Evolutionary conservation across 2,797 vertebrate genomes (phyloP).

Genomic region (Apogon hyalosoma): DNA sequence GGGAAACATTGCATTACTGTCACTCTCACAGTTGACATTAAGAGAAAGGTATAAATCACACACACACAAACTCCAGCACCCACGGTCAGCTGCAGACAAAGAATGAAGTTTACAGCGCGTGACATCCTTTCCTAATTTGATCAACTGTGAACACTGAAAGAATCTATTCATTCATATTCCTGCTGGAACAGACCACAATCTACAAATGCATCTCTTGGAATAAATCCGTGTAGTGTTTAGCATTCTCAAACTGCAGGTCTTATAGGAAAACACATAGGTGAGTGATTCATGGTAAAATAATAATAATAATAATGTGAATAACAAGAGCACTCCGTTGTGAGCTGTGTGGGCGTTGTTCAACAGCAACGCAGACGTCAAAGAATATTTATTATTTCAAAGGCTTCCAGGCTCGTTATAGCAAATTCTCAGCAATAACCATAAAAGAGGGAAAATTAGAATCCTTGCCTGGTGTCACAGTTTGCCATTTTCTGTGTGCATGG

Average conservation of each 20-base stretch:
- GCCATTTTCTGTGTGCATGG: constrained; percentile 49
- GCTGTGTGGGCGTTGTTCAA: constrained; percentile 13
- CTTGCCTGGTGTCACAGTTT: constrained; percentile 63
- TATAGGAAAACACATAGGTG: constrained; percentile 33
- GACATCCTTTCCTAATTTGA: constrained; percentile 62
- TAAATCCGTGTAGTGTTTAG: constrained; percentile 25
- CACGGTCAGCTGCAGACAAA: constrained; percentile 49
- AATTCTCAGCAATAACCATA: constrained; percentile 56
- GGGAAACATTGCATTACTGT: constrained; percentile 77
- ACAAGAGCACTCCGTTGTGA: constrained; percentile 14
- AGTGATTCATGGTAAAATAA: constrained; percentile 21
- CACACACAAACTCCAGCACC: constrained; percentile 33
- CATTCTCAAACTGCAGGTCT: constrained; percentile 17
- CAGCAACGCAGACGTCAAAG: constrained; percentile 25
- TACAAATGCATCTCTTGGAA: constrained; percentile 32
- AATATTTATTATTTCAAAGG: constrained; percentile 55
- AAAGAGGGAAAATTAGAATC: constrained; percentile 58
- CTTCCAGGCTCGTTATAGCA: constrained; percentile 49
- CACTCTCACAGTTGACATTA: constrained; percentile 69
- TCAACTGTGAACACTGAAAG: constrained; percentile 47
- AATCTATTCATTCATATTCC: constrained; percentile 32
- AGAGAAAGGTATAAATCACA: constrained; percentile 71
- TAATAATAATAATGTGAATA: constrained; percentile 1
- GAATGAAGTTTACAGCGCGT: constrained; percentile 45
- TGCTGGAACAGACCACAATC: constrained; percentile 45